Evolutionary conservation across 1,140 invertebrate genomes (phyloP).

Genomic region (Aphidius gifuensis): DNA sequence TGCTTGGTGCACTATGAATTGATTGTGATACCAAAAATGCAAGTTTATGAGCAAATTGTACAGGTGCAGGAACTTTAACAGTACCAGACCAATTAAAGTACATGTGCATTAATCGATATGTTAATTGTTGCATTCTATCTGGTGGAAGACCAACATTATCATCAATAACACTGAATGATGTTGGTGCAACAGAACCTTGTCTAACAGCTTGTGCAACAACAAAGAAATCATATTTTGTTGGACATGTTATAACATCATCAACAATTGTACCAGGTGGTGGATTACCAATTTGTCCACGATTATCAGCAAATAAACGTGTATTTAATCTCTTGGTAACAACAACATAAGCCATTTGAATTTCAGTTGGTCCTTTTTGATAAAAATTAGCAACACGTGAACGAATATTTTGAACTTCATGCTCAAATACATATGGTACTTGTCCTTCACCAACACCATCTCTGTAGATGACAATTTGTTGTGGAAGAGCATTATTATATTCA

Average conservation of each 20-base stretch:
- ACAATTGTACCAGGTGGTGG: slow-evolving; percentile 84
- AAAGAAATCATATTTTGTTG: slow-evolving; percentile 78
- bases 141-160: slow-evolving; percentile 62
- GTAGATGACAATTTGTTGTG: slow-evolving; percentile 66
- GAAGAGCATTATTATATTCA: slow-evolving; percentile 54
- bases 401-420: slow-evolving; percentile 62
- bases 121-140: slow-evolving; percentile 69
- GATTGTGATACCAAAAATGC: slow-evolving; percentile 75
- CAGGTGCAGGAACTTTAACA: slow-evolving; percentile 79
- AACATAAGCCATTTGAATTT: slow-evolving; percentile 67
- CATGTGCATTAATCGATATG: slow-evolving; percentile 79
- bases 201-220: slow-evolving; percentile 73
- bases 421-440: slow-evolving; percentile 67
- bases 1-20: slow-evolving; percentile 60
- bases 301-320: slow-evolving; percentile 62
- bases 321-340: slow-evolving; percentile 72
- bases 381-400: slow-evolving; percentile 55
- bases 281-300: slow-evolving; percentile 55
- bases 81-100: slow-evolving; percentile 84
- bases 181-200: slow-evolving; percentile 80
- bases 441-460: slow-evolving; percentile 85
- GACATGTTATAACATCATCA: slow-evolving; percentile 80
- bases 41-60: slow-evolving; percentile 84
- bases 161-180: slow-evolving; percentile 74
- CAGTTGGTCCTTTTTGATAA: slow-evolving; percentile 49